Conservation (phyloP, 1,140 invertebrate genomes). For the Galleria mellonella region DNA sequence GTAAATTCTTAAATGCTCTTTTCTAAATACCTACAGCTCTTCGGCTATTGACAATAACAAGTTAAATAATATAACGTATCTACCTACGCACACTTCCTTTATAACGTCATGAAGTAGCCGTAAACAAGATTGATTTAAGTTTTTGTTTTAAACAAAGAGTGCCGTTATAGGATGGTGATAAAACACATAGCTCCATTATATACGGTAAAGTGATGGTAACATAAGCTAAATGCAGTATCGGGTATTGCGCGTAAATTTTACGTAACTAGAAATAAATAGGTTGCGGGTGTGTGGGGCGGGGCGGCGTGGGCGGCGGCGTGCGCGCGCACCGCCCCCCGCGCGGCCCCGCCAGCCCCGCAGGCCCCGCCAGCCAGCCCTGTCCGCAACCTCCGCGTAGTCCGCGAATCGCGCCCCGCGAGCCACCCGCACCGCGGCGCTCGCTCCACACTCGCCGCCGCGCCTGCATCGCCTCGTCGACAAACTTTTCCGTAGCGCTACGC, state of each 20-base stretch:
- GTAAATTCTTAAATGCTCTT: slow-evolving; percentile 23
- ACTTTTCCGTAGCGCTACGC: slow-evolving; percentile 51
- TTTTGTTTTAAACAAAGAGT: background rate
- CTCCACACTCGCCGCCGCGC: slow-evolving; percentile 27
- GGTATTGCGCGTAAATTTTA: slow-evolving; percentile 73
- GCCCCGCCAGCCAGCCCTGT: too few species aligned
- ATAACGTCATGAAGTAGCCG: too few species aligned
- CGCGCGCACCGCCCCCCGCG: slow-evolving; percentile 41
- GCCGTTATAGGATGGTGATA: slow-evolving; percentile 3
- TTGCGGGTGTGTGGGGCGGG: slow-evolving; percentile 70
- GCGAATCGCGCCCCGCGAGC: slow-evolving; percentile 49
- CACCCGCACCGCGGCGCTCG: slow-evolving; percentile 37
- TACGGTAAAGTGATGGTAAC: slow-evolving; percentile 34
- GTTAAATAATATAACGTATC: too few species aligned
- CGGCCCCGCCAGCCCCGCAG: slow-evolving; percentile 23
- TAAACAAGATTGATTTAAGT: too few species aligned
- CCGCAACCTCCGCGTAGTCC: slow-evolving; percentile 42
- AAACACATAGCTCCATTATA: slow-evolving; percentile 11
- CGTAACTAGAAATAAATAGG: slow-evolving; percentile 74
- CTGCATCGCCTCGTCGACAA: slow-evolving; percentile 31
- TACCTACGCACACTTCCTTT: too few species aligned
- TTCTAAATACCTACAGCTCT: slow-evolving; percentile 7
- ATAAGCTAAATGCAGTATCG: slow-evolving; percentile 64
- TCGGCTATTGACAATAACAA: background rate
- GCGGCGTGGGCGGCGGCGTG: slow-evolving; percentile 59